These are phyloP conservation scores for Coelopa pilipes DNA, from an alignment of 2,888 invertebrate species.

Conservation along the genomic window DNA sequence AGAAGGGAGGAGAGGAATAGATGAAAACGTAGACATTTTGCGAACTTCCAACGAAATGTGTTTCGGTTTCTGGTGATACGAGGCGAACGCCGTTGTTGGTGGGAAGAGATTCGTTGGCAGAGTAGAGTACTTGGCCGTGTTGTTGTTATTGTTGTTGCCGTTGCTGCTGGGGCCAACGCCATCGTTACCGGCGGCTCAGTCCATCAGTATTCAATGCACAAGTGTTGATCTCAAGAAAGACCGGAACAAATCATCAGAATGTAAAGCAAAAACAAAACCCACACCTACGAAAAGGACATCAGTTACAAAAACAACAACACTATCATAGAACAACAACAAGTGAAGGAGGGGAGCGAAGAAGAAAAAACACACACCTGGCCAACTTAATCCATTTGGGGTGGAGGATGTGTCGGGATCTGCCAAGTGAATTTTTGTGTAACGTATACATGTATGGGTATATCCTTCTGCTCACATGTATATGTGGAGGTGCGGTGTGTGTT, in stretches of 20 bases:
- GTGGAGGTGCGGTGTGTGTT: too few species aligned
- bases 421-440: constrained; percentile 19
- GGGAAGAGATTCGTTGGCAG: not conserved
- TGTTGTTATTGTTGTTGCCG: not conserved
- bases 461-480: too few species aligned
- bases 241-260: constrained; percentile 13
- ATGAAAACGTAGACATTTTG: too few species aligned
- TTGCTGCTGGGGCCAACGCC: not conserved
- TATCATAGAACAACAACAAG: not conserved
- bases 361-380: constrained; percentile 5
- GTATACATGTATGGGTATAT: not conserved
- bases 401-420: constrained; percentile 12
- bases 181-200: not conserved
- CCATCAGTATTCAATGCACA: constrained; percentile 12
- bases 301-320: not conserved
- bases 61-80: not conserved
- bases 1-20: too few species aligned
- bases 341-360: not conserved
- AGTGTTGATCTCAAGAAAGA: not conserved
- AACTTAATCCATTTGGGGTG: constrained; percentile 12
- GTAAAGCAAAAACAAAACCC: not conserved
- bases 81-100: not conserved
- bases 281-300: not conserved
- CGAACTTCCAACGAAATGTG: not conserved
- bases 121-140: too few species aligned